These are phyloP conservation scores for Poeciliopsis turneri DNA, from an alignment of 2,797 vertebrate species.

Conservation along the genomic window DNA sequence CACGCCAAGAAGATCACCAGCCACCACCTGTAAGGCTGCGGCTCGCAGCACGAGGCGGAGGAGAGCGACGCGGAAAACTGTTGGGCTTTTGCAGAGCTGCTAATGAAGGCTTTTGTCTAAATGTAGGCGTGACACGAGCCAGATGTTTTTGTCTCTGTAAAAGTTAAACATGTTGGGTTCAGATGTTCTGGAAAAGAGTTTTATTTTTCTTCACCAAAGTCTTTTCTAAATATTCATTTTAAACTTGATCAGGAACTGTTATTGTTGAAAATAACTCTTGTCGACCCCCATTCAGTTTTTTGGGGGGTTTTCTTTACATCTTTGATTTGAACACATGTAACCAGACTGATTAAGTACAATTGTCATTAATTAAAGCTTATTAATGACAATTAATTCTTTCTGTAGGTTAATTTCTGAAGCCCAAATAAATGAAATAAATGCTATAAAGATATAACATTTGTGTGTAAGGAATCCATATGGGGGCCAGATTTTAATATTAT, in stretches of 20 bases:
- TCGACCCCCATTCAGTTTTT: background rate
- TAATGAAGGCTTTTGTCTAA: constrained; percentile 78
- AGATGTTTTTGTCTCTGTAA: constrained; percentile 73
- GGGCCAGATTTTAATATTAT: too few relatives aligned
- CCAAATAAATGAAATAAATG: background rate
- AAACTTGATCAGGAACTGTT: background rate
- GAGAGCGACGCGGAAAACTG: constrained; percentile 35
- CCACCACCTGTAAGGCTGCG: constrained; percentile 48
- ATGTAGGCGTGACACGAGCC: constrained; percentile 59
- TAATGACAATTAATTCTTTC: background rate
- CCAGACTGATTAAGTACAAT: background rate
- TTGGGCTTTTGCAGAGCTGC: constrained; percentile 62
- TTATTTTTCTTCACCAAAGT: background rate
- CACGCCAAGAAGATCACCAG: constrained; percentile 68
- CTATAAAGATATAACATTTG: background rate
- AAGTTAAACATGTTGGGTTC: constrained; percentile 46
- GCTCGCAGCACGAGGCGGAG: background rate
- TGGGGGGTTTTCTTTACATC: background rate
- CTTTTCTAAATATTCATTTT: background rate
- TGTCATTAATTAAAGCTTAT: background rate
- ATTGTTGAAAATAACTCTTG: background rate
- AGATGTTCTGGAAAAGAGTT: constrained; percentile 35
- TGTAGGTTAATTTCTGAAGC: background rate
- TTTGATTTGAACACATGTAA: background rate
- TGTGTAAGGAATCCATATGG: too few relatives aligned